Percentiles rank a stretch among this genome's conserved stretches.
Conservation (phyloP, 1,140 invertebrate species). For the Hetaerina americana region DNA sequence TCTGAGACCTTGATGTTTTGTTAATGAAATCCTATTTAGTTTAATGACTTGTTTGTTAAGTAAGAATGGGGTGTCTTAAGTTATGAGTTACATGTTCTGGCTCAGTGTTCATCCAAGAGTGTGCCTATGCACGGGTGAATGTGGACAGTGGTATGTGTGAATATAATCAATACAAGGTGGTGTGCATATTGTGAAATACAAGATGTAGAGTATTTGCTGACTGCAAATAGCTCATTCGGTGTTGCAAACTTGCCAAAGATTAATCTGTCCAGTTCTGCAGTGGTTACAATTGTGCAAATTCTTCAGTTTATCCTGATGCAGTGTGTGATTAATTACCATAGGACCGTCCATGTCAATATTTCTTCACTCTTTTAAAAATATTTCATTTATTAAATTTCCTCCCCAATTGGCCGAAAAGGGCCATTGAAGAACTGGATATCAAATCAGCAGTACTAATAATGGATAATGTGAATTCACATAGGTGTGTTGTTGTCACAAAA, state of each 20-base stretch:
- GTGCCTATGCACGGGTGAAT: background rate
- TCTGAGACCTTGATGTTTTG: background rate
- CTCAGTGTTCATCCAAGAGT: background rate
- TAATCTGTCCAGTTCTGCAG: background rate
- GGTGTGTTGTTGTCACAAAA: background rate
- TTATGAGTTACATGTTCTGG: background rate
- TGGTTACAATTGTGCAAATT: background rate
- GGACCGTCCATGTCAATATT: background rate
- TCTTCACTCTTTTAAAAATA: background rate
- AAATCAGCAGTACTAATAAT: background rate
- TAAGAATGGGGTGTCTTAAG: background rate
- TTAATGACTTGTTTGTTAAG: background rate
- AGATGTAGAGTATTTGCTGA: background rate
- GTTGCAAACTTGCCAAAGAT: background rate
- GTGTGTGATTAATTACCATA: background rate
- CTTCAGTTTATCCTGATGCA: background rate
- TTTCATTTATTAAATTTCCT: background rate
- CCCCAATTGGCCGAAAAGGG: background rate
- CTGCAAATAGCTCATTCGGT: background rate
- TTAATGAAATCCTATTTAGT: background rate
- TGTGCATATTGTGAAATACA: background rate
- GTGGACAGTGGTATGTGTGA: background rate
- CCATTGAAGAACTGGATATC: background rate
- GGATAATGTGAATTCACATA: background rate
- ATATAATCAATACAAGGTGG: background rate